Evolutionary conservation across 2,888 invertebrate genomes (phyloP), one percentile per base, ranked within the genome.

Genomic region (Pyrgus malvae): DNA sequence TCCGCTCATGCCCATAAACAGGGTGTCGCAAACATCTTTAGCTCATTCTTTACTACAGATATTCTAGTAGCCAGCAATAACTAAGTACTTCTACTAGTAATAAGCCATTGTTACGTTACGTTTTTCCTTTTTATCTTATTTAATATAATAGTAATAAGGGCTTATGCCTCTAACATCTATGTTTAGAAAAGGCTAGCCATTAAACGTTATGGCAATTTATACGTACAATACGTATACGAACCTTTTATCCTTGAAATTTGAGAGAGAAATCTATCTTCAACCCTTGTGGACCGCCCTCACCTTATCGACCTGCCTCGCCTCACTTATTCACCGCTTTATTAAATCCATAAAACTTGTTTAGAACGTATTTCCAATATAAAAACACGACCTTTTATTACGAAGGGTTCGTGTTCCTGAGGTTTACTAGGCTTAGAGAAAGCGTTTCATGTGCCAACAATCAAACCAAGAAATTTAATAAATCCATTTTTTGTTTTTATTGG

Each of bases 331-430:
- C 17, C 33, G 55, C 54, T 35, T 55, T 61, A 61, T 57, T 57
- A 58, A 61, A 58, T 56, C 54, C 53, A 59, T 61, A 59, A 61
- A 61, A 57, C 35, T 40, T 53, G 48, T 59, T 56, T 45, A 11
- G 45, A 33, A 45, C 12, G 23, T 23, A 25, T 40, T 42, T 35
- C 12, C 16, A 25, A 35, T 35, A 50, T 17, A 37, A 37, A 42
- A 42, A 42, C 11, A 31, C 17, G 14, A 16, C 29, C 19, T 49
- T 35, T 25, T 50, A 42, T 25, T 42, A 35, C 25, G 5, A 40
- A 40, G 12, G 21, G 35, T 25, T 50, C 38, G 33, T 23, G 23
- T 33, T 49, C 16, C 29, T 2, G 31, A 31, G 23, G 8, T 41
- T 49, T 31, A 16, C 29, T n/a, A 49, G 29, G 16, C 49, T 41